Evolutionary conservation across 2,113 vertebrate species (phyloP).

Genomic region (Raja brachyura): DNA sequence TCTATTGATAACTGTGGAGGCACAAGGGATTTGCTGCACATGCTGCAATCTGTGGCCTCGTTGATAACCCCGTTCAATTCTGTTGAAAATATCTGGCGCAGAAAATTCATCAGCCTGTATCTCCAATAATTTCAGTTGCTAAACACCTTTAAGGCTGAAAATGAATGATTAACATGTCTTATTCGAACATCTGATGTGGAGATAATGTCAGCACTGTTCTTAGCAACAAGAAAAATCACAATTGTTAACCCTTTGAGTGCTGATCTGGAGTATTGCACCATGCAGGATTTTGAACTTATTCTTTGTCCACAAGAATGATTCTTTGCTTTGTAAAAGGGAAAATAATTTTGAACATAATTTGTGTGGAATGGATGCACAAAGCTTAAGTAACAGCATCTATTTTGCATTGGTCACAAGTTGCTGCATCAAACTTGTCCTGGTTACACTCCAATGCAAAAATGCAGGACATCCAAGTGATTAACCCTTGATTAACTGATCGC

Average conservation of each 20-base stretch:
- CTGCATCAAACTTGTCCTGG: not conserved
- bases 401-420: not conserved
- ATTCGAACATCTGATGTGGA: not conserved
- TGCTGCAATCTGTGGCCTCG: too few relatives aligned
- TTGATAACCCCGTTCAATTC: not conserved
- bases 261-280: conserved; percentile 32
- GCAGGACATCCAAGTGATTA: not conserved
- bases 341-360: not conserved
- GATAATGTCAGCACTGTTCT: conserved; percentile 8
- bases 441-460: not conserved
- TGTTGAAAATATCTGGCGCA: not conserved
- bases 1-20: not conserved
- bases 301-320: conserved; percentile 17
- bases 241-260: conserved; percentile 30
- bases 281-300: not conserved
- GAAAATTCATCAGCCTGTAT: not conserved
- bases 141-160: not conserved
- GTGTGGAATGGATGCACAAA: not conserved
- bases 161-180: not conserved
- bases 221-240: not conserved
- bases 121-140: not conserved
- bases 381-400: not conserved
- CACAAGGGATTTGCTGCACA: too few relatives aligned
- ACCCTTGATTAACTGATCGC: not conserved
- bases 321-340: not conserved